phyloP scores from a whole-genome alignment of 2,113 vertebrate genomes.

The Neomonachus schauinslandi region DNA sequence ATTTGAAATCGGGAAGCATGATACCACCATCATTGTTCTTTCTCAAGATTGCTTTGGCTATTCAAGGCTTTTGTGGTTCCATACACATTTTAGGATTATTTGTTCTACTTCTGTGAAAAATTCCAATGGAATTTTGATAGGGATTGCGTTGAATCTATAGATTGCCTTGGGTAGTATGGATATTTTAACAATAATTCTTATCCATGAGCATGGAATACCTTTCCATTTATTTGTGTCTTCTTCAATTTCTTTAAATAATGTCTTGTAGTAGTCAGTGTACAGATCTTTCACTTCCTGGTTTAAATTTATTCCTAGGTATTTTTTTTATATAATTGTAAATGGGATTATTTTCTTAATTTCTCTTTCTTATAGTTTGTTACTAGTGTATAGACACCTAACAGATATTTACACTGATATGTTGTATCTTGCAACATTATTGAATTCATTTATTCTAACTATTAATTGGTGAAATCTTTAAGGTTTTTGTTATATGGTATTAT shows the following conservation, averaged over 20 bases:
- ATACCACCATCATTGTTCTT: not conserved
- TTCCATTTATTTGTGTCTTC: not conserved
- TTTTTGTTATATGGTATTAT: not conserved
- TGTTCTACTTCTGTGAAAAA: not conserved
- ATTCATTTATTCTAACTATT: not conserved
- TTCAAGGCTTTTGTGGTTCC: not conserved
- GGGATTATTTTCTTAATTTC: not conserved
- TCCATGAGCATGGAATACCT: not conserved
- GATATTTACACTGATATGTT: not conserved
- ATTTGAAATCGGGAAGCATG: not conserved
- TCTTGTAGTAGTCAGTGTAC: not conserved
- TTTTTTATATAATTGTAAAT: not conserved
- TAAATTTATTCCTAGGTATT: not conserved
- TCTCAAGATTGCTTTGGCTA: not conserved
- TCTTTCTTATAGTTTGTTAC: not conserved
- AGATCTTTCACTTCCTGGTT: not conserved
- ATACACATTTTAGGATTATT: not conserved
- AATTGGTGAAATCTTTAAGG: not conserved
- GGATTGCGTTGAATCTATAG: not conserved
- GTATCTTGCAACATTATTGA: not conserved
- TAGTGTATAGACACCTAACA: not conserved
- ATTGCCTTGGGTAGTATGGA: not conserved
- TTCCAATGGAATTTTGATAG: not conserved
- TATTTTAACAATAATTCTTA: not conserved
- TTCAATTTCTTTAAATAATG: not conserved